phyloP scores from a whole-genome alignment of 2,797 vertebrate species.

The Tamandua tetradactyla region DNA sequence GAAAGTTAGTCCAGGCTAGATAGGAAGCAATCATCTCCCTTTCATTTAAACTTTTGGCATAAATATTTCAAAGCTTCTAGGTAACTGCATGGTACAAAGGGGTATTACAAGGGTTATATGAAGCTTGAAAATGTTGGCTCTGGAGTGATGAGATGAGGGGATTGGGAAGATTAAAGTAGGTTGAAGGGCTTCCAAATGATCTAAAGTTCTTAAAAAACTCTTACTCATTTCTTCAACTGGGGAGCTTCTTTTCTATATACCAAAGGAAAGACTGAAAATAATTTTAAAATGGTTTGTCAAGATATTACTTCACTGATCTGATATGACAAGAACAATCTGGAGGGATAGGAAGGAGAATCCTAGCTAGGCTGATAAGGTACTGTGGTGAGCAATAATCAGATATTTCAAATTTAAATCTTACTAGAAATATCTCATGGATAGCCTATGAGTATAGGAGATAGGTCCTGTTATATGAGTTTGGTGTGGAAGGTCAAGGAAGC shows the following conservation, averaged over 20 bases:
- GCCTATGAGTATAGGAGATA: conserved; percentile 6
- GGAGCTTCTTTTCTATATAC: conserved; percentile 9
- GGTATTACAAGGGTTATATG: too few species aligned
- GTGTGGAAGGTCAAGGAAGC: conserved; percentile 23
- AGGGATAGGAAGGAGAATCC: not conserved
- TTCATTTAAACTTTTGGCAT: conserved; percentile 21
- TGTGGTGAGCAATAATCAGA: conserved; percentile 15
- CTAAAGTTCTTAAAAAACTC: not conserved
- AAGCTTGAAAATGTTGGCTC: too few species aligned
- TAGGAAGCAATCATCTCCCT: not conserved
- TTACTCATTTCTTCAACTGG: not conserved
- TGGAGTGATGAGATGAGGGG: not conserved
- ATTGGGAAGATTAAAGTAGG: not conserved
- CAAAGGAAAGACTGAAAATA: not conserved
- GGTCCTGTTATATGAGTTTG: conserved; percentile 10
- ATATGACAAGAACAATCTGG: not conserved
- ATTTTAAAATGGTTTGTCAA: conserved; percentile 29
- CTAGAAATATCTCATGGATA: conserved; percentile 15
- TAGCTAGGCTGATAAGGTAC: not conserved
- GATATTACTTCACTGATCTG: too few species aligned
- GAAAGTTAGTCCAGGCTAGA: conserved; percentile 5
- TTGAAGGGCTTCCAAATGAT: conserved; percentile 6
- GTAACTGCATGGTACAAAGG: too few species aligned
- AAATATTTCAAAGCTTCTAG: not conserved
- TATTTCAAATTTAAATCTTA: conserved; percentile 55